These are phyloP conservation scores for Plotosus lineatus DNA, from an alignment of 2,113 vertebrate species.

Conservation along the genomic window DNA sequence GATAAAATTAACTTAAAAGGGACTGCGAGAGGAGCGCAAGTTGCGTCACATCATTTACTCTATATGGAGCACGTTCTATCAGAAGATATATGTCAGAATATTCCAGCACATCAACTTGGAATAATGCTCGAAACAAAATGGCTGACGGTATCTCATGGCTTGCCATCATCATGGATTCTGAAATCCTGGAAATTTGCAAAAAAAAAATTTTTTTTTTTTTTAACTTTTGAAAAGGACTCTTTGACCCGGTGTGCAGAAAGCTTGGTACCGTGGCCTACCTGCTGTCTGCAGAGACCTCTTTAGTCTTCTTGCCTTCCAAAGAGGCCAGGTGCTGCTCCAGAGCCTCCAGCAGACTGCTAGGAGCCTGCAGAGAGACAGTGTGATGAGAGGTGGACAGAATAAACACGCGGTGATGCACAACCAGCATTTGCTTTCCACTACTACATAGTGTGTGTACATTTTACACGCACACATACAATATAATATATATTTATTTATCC, in stretches of 20 bases:
- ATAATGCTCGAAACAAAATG: too few species aligned
- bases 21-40: too few species aligned
- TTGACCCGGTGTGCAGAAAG: neutral
- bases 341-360: constrained; percentile 90
- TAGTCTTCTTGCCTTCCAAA: constrained; percentile 91
- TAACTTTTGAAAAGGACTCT: neutral
- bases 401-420: neutral
- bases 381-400: neutral
- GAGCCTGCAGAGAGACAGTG: constrained; percentile 72
- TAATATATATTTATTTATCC: neutral
- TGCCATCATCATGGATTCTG: too few species aligned
- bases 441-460: too few species aligned
- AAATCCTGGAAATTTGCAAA: too few species aligned
- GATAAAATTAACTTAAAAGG: neutral
- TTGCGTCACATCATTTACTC: neutral
- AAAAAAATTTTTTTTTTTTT: too few species aligned
- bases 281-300: constrained; percentile 84
- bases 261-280: constrained; percentile 66
- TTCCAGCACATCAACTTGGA: too few species aligned
- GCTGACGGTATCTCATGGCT: too few species aligned
- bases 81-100: too few species aligned
- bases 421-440: neutral
- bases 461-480: too few species aligned
- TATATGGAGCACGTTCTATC: too few species aligned
- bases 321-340: constrained; percentile 93